Conservation (phyloP, 2,888 invertebrate species). For the Octonoba sinensis region DNA sequence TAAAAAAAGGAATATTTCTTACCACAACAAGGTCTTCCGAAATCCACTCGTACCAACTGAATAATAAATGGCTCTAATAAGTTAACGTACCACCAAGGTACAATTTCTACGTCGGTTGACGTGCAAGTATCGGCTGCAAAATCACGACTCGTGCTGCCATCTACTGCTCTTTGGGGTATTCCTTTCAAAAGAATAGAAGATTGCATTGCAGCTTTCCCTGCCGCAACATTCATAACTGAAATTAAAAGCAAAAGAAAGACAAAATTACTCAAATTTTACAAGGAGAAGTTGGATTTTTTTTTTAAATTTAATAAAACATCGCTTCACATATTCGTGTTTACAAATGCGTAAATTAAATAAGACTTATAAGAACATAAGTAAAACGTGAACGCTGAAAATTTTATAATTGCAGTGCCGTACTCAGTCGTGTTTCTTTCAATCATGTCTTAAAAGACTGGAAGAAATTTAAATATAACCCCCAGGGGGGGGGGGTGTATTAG, state of each 20-base stretch:
- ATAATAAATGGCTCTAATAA: conserved; percentile 94
- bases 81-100: conserved; percentile 95
- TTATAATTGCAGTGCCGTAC: no score
- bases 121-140: conserved; percentile 89
- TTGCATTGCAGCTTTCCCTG: conserved; percentile 96
- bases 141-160: conserved; percentile 87
- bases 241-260: conserved; percentile 65
- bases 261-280: no score
- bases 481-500: no score
- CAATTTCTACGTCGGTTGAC: conserved; percentile 78
- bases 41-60: conserved; percentile 78
- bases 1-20: conserved; percentile 5
- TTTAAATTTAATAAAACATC: no score
- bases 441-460: no score
- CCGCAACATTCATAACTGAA: conserved; percentile 91
- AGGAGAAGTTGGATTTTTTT: no score
- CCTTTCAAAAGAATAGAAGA: conserved; percentile 85
- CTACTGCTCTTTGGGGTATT: conserved; percentile 91
- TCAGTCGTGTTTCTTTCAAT: no score
- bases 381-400: no score
- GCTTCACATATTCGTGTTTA: no score
- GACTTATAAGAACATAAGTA: no score
- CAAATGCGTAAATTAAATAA: no score
- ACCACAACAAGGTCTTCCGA: conserved; percentile 66
- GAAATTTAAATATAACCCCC: no score